Evolutionary conservation across 2,113 vertebrate genomes (phyloP), one percentile per base, ranked within the genome.

Genomic region (Peromyscus polionotus): DNA sequence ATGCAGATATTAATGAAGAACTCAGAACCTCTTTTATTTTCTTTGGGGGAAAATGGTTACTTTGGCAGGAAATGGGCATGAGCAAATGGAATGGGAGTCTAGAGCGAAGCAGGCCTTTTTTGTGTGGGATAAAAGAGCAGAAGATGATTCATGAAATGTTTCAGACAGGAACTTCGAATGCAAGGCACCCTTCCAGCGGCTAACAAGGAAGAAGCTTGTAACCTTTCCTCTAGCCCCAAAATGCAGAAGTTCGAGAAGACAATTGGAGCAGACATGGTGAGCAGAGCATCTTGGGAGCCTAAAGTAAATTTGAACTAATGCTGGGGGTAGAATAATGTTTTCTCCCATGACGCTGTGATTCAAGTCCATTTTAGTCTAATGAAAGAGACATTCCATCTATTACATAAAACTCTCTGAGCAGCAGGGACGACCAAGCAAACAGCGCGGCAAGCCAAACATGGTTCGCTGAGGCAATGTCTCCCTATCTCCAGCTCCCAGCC

Each of bases 21-120:
- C 92, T 98, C 98, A 97, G 96, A 96, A 65, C 0, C 0, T 92
- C 93, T 93, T 95, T 95, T 93, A 94, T 98, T 96, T 95, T 93
- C 96, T 31, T 0, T 79, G 76, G 72, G 94, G 90, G 79, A 39
- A 51, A 67, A 19, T 97, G 95, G 97, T 98, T 98, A 97, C 93
- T 98, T 98, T 98, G 98, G 98, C 98, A 98, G 97, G 96, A 98
- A 93, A 95, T 72, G 93, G 97, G 80, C 96, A 98, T 99, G 98
- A 98, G 98, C 93, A 85, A 98, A 98, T 98, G 98, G 98, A 99
- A 98, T 97, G 79, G 91, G 61, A 93, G 91, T 96, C 86, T 81
- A 93, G 88, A 97, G 97, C 90, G 94, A 90, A 86, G 89, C 0
- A 54, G 97, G 59, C 94, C 90, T 98, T 98, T 96, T 97, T 97